Conservation (phyloP, 2,113 vertebrate genomes). For the Bolborhynchus lineola region DNA sequence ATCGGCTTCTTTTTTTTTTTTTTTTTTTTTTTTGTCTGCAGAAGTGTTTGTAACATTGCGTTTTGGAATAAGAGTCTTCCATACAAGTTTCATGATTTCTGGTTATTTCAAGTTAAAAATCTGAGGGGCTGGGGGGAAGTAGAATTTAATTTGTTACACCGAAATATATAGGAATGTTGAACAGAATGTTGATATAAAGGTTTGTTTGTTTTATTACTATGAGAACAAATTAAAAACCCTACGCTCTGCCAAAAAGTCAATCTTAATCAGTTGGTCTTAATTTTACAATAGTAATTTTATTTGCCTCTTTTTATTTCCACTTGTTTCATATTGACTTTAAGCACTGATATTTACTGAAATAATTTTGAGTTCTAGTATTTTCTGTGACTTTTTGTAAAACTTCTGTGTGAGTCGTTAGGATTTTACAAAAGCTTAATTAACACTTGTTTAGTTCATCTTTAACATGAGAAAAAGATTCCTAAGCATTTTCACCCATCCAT, state of each 20-base stretch:
- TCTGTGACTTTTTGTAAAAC: neutral
- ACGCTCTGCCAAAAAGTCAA: neutral
- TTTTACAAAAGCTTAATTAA: neutral
- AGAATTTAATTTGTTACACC: neutral
- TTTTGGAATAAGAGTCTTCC: neutral
- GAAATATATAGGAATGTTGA: neutral
- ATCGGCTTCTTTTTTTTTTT: neutral
- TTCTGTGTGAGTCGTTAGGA: neutral
- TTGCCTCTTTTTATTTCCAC: neutral
- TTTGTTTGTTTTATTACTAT: neutral
- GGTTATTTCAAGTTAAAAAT: neutral
- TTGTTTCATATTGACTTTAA: neutral
- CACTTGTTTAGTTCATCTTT: neutral
- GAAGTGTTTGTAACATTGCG: neutral
- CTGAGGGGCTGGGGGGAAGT: fast-evolving
- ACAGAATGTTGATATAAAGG: neutral
- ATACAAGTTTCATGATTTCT: neutral
- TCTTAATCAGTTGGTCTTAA: neutral
- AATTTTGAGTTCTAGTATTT: neutral
- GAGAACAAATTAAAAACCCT: neutral
- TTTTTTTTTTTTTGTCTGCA: neutral
- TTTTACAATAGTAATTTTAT: neutral
- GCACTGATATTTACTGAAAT: neutral
- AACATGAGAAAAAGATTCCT: neutral
- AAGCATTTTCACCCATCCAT: neutral